These are phyloP conservation scores for Chrysina gloriosa DNA, from an alignment of 2,888 invertebrate genomes.

Conservation along the genomic window DNA sequence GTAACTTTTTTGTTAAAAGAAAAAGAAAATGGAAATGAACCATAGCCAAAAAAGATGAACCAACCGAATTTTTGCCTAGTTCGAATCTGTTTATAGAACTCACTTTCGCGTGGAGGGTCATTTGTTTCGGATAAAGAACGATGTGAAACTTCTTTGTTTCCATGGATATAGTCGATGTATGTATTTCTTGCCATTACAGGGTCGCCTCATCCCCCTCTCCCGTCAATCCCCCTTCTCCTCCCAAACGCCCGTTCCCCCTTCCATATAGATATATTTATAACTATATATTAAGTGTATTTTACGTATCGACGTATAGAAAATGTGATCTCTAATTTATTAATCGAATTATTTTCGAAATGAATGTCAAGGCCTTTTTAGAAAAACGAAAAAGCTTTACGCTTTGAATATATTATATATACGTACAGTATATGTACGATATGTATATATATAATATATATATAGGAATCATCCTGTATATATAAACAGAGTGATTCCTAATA, in stretches of 20 bases:
- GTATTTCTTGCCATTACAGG: no score
- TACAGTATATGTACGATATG: not conserved
- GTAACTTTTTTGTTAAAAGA: no score
- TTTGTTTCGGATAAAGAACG: no score
- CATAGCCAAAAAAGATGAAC: no score
- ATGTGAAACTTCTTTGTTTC: no score
- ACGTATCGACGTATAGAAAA: conserved; percentile 41
- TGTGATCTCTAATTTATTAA: conserved; percentile 46
- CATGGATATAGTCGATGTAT: no score
- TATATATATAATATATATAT: not conserved
- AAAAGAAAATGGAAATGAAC: no score
- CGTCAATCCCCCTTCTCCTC: not conserved
- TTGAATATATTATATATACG: conserved; percentile 24
- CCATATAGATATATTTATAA: conserved; percentile 20
- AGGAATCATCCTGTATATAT: not conserved
- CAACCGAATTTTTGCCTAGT: no score
- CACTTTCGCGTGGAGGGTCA: no score
- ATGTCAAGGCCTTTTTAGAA: conserved; percentile 38
- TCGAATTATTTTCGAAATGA: conserved; percentile 38
- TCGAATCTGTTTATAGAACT: no score
- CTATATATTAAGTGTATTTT: conserved; percentile 36
- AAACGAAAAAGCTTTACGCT: conserved; percentile 41
- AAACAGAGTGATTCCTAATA: no score
- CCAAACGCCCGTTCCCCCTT: not conserved
- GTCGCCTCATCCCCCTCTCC: not conserved